A percentile compares a stretch with the other conserved stretches of the same genome.
Evolutionary conservation across 2,797 vertebrate genomes (phyloP).

Genomic region (Stomatorhinus walkeri): DNA sequence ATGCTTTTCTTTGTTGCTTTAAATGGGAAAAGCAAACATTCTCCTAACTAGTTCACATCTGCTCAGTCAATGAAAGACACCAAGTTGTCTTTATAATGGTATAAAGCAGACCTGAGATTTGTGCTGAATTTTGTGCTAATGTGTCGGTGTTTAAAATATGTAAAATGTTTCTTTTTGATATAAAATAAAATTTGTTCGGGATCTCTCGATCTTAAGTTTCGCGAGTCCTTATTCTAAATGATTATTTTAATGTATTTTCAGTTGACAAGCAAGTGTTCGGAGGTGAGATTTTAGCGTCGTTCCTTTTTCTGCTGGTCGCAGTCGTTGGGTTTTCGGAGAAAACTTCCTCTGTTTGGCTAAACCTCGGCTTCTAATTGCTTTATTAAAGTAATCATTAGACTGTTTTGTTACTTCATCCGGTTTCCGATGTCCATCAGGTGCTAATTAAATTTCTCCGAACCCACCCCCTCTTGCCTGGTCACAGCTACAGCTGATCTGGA

Average conservation of each 20-base stretch:
- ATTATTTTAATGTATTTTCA: not conserved
- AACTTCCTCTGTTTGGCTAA: not conserved
- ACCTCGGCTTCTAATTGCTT: not conserved
- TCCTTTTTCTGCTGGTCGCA: not conserved
- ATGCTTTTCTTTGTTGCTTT: slow-evolving; percentile 15
- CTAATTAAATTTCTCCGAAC: not conserved
- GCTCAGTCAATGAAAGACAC: not conserved
- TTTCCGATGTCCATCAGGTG: not conserved
- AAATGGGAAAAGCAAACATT: slow-evolving; percentile 22
- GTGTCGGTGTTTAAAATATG: not conserved
- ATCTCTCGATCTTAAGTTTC: not conserved
- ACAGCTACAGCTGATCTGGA: not conserved
- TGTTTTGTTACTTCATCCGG: not conserved
- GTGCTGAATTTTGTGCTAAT: not conserved
- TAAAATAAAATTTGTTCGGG: not conserved
- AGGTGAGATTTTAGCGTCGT: not conserved
- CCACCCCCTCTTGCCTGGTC: not conserved
- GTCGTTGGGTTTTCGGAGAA: not conserved
- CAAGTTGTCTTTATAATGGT: not conserved
- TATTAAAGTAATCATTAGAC: slow-evolving; percentile 1
- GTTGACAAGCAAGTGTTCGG: not conserved
- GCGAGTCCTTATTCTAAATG: not conserved
- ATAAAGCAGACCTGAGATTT: not conserved
- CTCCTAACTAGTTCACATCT: slow-evolving; percentile 16
- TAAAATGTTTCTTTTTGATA: not conserved